A percentile compares a stretch with the other conserved stretches of the same genome.
phyloP scores from a whole-genome alignment of 2,797 vertebrate species.

The Enteromius fasciolatus region DNA sequence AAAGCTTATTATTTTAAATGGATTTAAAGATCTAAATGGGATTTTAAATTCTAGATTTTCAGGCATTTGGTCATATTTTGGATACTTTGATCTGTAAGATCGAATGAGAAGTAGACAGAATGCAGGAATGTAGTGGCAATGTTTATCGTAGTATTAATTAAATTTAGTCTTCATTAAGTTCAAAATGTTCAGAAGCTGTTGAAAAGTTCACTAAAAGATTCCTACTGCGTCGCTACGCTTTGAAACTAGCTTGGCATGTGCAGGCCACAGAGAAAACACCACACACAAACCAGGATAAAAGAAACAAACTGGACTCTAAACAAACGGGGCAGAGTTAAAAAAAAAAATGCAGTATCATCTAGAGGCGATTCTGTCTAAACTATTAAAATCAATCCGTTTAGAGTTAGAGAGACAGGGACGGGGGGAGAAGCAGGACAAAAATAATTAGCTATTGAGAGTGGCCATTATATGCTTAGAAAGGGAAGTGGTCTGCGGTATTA shows the following conservation, averaged over 20 bases:
- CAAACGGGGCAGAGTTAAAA: constrained; percentile 73
- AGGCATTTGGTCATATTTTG: not conserved
- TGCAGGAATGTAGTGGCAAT: not conserved
- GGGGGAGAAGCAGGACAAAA: constrained; percentile 71
- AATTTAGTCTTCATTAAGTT: constrained; percentile 15
- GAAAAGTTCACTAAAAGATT: constrained; percentile 75
- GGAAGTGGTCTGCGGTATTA: constrained; percentile 94
- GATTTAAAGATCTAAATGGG: too few relatives aligned
- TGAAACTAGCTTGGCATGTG: constrained; percentile 77
- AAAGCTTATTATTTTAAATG: too few relatives aligned
- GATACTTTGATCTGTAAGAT: not conserved
- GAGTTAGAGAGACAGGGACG: constrained; percentile 61
- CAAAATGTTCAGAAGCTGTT: constrained; percentile 72
- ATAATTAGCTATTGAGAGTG: constrained; percentile 97
- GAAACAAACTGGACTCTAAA: constrained; percentile 82
- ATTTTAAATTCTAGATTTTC: not conserved
- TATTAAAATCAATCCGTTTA: constrained; percentile 66
- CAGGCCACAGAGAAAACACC: constrained; percentile 68
- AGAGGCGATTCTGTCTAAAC: constrained; percentile 75
- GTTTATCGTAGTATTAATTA: not conserved
- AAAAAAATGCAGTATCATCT: constrained; percentile 76
- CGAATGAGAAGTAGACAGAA: not conserved
- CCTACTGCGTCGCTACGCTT: constrained; percentile 78
- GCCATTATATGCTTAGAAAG: constrained; percentile 91
- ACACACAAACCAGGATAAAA: constrained; percentile 70